A percentile compares a stretch with the other conserved stretches of the same genome.
Conservation (phyloP, 2,797 vertebrate species). For the Uromys caudimaculatus region DNA sequence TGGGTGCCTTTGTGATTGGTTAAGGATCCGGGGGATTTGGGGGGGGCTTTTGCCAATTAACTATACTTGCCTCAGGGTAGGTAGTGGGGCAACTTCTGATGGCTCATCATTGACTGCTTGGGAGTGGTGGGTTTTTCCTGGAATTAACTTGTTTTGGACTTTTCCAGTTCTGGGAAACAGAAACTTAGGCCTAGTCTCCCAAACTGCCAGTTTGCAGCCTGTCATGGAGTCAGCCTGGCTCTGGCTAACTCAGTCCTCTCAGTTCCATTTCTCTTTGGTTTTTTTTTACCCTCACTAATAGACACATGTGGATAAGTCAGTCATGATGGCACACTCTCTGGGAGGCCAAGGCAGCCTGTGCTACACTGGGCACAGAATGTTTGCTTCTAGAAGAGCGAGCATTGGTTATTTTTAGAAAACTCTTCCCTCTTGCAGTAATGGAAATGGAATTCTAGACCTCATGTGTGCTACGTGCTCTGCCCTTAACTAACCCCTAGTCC, state of each 20-base stretch:
- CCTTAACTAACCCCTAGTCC: neutral
- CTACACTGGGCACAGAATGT: neutral
- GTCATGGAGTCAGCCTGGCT: neutral
- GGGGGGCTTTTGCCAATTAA: neutral
- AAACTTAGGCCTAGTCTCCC: neutral
- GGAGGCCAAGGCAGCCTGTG: neutral
- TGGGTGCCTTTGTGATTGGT: neutral
- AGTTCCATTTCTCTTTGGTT: slow-evolving; percentile 8
- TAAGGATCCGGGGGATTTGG: neutral
- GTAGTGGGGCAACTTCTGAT: neutral
- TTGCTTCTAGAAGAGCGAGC: neutral
- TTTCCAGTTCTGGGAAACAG: neutral
- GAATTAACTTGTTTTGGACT: neutral
- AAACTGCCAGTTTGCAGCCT: neutral
- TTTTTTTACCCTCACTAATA: neutral
- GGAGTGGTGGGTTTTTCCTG: neutral
- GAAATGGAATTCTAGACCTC: neutral
- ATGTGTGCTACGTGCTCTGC: neutral
- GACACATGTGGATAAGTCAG: neutral
- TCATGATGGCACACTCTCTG: neutral
- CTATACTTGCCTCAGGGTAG: neutral
- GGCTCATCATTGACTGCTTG: fast-evolving
- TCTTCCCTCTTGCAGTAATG: neutral
- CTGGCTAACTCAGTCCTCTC: neutral
- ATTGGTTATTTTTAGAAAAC: neutral